A percentile compares a stretch with the other conserved stretches of the same genome.
Conservation (phyloP, 2,888 invertebrate genomes). For the Meta bourneti region DNA sequence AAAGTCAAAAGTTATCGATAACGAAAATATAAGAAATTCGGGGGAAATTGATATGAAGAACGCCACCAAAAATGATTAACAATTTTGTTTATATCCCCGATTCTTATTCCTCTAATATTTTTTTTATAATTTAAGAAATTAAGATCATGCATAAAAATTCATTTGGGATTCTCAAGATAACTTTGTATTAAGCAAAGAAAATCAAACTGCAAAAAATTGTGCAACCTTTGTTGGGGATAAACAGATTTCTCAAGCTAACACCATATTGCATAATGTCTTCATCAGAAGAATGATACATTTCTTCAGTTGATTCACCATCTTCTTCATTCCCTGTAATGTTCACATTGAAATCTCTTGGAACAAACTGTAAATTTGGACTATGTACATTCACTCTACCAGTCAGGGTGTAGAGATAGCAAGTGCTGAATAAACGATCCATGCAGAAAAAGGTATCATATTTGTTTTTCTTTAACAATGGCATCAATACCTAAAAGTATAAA, state of each 20-base stretch:
- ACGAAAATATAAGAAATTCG: too few relatives aligned
- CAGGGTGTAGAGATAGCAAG: slow-evolving; percentile 81
- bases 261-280: slow-evolving; percentile 50
- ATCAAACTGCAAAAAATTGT: too few relatives aligned
- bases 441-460: slow-evolving; percentile 77
- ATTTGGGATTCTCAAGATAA: too few relatives aligned
- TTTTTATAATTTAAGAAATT: too few relatives aligned
- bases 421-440: slow-evolving; percentile 79
- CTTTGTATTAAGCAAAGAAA: too few relatives aligned
- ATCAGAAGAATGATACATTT: slow-evolving; percentile 7
- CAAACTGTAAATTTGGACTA: slow-evolving; percentile 95
- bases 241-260: slow-evolving; percentile 81
- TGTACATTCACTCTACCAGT: slow-evolving; percentile 92
- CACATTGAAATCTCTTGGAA: slow-evolving; percentile 89
- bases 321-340: not conserved
- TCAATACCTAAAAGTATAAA: slow-evolving; percentile 79
- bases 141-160: too few relatives aligned
- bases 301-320: not conserved
- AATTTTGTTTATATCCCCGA: not conserved
- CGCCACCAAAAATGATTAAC: not conserved
- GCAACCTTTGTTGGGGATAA: slow-evolving; percentile 80
- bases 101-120: too few relatives aligned
- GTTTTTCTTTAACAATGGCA: slow-evolving; percentile 80
- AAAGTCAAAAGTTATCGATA: too few relatives aligned
- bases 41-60: too few relatives aligned